Evolutionary conservation across 2,113 vertebrate genomes (phyloP).

Genomic region (Lutjanus erythropterus): DNA sequence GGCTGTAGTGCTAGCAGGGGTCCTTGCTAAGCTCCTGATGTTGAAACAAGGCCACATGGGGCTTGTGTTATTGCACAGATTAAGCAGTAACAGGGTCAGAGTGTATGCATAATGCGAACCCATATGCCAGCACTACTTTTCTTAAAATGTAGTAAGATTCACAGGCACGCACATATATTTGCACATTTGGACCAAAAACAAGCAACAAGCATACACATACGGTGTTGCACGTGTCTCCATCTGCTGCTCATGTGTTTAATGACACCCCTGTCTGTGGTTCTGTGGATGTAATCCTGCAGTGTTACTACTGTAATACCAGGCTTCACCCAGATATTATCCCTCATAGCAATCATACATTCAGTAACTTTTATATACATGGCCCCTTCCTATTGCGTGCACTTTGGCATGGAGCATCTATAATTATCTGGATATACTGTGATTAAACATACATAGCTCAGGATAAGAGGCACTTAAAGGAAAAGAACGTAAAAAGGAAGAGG

Average conservation of each 20-base stretch:
- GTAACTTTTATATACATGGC: constrained; percentile 43
- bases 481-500: background rate
- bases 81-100: constrained; percentile 59
- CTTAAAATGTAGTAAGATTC: constrained; percentile 1
- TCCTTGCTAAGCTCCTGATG: constrained; percentile 70
- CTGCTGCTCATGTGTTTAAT: constrained; percentile 46
- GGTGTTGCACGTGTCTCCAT: constrained; percentile 11
- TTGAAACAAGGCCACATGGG: constrained; percentile 66
- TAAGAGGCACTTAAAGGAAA: constrained; percentile 17
- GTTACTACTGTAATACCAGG: constrained; percentile 35
- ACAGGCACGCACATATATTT: background rate
- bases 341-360: constrained; percentile 30
- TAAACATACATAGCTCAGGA: constrained; percentile 16
- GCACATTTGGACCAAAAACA: constrained; percentile 18
- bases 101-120: constrained; percentile 30
- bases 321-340: constrained; percentile 55
- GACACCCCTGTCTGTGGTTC: constrained; percentile 24
- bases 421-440: constrained; percentile 52
- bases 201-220: background rate
- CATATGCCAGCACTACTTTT: constrained; percentile 24
- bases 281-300: constrained; percentile 27
- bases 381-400: background rate
- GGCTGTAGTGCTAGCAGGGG: constrained; percentile 42
- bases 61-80: constrained; percentile 61
- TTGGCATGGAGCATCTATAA: constrained; percentile 51